A percentile compares a stretch with the other conserved stretches of the same genome.
phyloP scores from a whole-genome alignment of 1,140 invertebrate genomes.

The Drepana arcuata region DNA sequence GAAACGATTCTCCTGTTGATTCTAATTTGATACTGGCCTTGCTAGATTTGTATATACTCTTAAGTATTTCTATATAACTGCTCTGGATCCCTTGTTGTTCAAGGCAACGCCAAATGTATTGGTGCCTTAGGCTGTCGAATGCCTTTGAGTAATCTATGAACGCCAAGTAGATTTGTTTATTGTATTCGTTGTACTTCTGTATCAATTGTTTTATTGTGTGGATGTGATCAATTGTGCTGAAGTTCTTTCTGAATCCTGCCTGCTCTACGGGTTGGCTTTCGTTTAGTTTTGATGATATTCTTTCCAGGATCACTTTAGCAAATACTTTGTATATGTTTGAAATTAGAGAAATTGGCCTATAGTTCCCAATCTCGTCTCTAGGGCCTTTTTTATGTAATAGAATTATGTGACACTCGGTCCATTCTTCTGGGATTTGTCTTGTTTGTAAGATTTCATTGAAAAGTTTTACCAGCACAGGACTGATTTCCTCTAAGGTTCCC shows the following conservation, averaged over 20 bases:
- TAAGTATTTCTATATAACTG: conserved; percentile 1
- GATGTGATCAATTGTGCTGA: not conserved
- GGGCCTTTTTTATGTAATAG: not conserved
- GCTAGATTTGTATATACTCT: conserved; percentile 7
- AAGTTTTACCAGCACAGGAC: not conserved
- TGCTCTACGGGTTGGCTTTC: conserved; percentile 2
- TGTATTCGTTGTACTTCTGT: conserved; percentile 1
- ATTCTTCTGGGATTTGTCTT: not conserved
- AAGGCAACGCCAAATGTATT: conserved; percentile 1
- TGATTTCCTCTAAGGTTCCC: not conserved
- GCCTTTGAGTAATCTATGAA: conserved; percentile 1
- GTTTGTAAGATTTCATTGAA: not conserved
- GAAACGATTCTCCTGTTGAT: not conserved
- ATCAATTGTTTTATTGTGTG: not conserved
- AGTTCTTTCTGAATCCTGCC: conserved; percentile 5
- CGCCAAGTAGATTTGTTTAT: not conserved
- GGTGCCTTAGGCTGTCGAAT: not conserved
- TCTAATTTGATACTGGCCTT: conserved; percentile 11
- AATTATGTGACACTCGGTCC: not conserved
- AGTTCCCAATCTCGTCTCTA: not conserved
- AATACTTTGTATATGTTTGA: conserved; percentile 1
- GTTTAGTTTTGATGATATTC: not conserved
- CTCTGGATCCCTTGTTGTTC: conserved; percentile 1
- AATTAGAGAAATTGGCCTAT: not conserved
- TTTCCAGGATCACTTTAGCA: not conserved